Percentiles rank a stretch among this genome's conserved stretches.
Evolutionary conservation across 2,113 vertebrate species (phyloP).

Genomic region (Canis aureus): DNA sequence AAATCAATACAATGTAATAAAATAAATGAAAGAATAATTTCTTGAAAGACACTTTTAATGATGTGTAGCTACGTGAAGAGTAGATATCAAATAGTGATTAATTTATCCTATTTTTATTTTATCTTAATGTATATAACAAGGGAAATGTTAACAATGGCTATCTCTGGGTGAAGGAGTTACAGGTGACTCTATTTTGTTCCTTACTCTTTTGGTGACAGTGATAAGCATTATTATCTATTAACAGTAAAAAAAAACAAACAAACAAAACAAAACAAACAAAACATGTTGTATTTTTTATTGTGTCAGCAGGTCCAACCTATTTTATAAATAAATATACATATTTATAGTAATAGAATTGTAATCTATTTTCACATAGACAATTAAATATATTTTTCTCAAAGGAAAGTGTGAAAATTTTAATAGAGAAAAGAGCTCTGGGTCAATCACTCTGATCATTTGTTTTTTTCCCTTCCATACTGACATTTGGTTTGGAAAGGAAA

Average conservation of each 20-base stretch:
- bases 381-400: conserved; percentile 38
- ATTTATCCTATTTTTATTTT: conserved; percentile 33
- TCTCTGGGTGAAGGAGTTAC: neutral
- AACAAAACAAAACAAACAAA: neutral
- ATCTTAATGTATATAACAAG: neutral
- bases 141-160: neutral
- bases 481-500: conserved; percentile 6
- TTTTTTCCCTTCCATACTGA: neutral
- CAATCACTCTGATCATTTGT: neutral
- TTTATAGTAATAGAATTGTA: neutral
- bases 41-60: neutral
- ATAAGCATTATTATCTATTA: neutral
- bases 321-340: neutral
- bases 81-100: neutral
- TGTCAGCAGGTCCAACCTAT: neutral
- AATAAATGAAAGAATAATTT: neutral
- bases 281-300: neutral
- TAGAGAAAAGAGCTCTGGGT: neutral
- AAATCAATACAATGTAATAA: neutral
- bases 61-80: neutral
- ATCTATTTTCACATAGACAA: neutral
- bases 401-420: neutral
- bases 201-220: neutral
- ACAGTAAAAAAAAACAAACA: neutral
- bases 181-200: neutral